A percentile compares a stretch with the other conserved stretches of the same genome.
These are phyloP conservation scores for Mesoligia furuncula DNA, from an alignment of 2,888 invertebrate species.

Conservation along the genomic window DNA sequence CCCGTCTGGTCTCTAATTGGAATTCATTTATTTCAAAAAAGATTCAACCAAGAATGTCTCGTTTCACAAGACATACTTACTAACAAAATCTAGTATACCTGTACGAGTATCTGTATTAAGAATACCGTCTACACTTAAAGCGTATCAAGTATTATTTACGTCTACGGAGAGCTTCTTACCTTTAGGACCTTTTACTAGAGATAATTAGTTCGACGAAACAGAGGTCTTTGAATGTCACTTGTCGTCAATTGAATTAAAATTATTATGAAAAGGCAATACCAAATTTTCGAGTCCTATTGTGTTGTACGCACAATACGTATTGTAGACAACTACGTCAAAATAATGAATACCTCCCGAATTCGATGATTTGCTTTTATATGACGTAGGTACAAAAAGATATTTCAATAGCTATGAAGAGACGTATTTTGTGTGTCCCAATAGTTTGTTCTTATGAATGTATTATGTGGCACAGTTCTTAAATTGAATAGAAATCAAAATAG, in stretches of 20 bases:
- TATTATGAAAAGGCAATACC: conserved; percentile 50
- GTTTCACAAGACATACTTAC: conserved; percentile 2
- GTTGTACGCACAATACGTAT: conserved; percentile 59
- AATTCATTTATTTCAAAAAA: neutral
- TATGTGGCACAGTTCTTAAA: neutral
- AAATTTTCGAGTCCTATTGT: conserved; percentile 55
- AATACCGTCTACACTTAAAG: neutral
- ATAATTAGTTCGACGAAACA: conserved; percentile 37
- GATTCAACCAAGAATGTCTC: neutral
- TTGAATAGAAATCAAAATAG: neutral
- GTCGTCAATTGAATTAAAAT: conserved; percentile 47
- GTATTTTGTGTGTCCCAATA: conserved; percentile 16
- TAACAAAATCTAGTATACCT: neutral
- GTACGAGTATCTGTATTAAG: no score
- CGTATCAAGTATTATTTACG: neutral
- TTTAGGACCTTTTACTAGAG: conserved; percentile 14
- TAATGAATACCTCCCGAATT: conserved; percentile 58
- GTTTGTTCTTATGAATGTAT: conserved; percentile 20
- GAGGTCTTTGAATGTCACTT: conserved; percentile 36
- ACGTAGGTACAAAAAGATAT: conserved; percentile 22
- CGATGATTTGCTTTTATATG: conserved; percentile 50
- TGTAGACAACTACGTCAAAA: conserved; percentile 48
- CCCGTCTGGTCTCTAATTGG: no score
- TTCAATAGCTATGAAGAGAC: conserved; percentile 10
- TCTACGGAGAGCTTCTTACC: neutral